Evolutionary conservation across 2,113 vertebrate genomes (phyloP), one percentile per base, ranked within the genome.

Genomic region (Centropus bengalensis): DNA sequence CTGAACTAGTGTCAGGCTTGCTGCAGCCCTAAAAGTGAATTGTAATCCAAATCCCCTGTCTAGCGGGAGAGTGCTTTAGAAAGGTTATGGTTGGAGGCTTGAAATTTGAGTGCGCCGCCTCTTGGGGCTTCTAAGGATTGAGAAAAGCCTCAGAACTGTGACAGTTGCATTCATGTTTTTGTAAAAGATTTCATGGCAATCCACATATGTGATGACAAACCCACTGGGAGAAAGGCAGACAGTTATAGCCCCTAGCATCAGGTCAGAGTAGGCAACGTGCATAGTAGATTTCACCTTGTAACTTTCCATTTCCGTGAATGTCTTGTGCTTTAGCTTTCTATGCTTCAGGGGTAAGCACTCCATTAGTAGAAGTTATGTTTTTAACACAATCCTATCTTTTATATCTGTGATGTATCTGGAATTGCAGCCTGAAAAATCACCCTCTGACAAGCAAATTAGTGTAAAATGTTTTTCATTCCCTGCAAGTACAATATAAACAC

Each of bases 131-230:
- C 27, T 44, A 5, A 23, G 55, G 45, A 79, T 40, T 62, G 55
- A 70, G 42, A 67, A 38, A 49, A 83, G 55, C 47, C 19, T 42
- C 2, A 1, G 32, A 78, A 52, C 30, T 56, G 44, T 86, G 63
- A 83, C 64, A 81, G 70, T 91, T 62, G 45, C 77, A 86, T 68
- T 47, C 16, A 42, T 68, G 21, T 15, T 56, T 89, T 64, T 32
- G 28, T 51, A 14, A 52, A 85, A 67, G 47, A 24, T 62, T 62
- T 73, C 6, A 9, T 45, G 58, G 40, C 0, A 7, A 79, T n/a
- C 12, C 45, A 44, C 0, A 0, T 54, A 3, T 22, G 1, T 8
- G 76, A 42, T 33, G 40, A 23, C 45, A 21, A 15, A 1, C 3
- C 6, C 36, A 6, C 15, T 17, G 62, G 49, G 52, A 55, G 10